Base-by-base conservation (phyloP, 2,113 vertebrate genomes). In the Urocitellus parryii region DNA sequence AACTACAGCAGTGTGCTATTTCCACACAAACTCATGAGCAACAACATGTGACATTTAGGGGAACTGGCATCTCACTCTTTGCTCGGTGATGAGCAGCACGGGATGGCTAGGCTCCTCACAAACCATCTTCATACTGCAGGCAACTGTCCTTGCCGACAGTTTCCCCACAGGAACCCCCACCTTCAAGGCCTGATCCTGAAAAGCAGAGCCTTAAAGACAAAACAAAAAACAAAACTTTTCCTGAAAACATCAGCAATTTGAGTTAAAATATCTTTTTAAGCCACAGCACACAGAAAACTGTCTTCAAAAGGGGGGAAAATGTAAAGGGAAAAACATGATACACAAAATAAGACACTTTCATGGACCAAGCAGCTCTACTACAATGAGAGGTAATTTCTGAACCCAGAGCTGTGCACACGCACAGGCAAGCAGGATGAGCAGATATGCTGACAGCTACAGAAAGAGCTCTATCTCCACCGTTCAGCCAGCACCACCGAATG, bases 161-260 rank as follows among this genome's bases (percentile, higher is more conserved):
- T 98, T 85, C 0, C 96, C 97, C 34, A 98, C 91, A 0, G 99
- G 98, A 45, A 99, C 92, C 0, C 98, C 98, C 96, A 99, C 51
- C 20, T 95, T 95, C 0, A 32, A 97, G 22, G 99, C 99, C 91
- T 98, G 98, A 0, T 98, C 99, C 96, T 97, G 98, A 96, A 99
- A 95, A 84, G 99, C 99, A 65, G 97, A 96, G 65, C 97, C 99
- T 99, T 24, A 45, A 84, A 73, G 68, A 80, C 17, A 97, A 84
- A 63, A 70, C 27, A 93, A 68, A 58, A 94, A 42, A 24, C 5
- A 0, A 0, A 18, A 3, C 9, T 61, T 87, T 51, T 24, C 25
- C 39, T 88, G 65, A 73, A 68, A 61, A 68, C 10, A 16, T 5
- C 8, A n/a, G 11, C 6, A 67, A 14, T 1, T 25, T 27, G 2